Conservation (phyloP, 2,888 invertebrate genomes). For the Pyrocoelia pectoralis region DNA sequence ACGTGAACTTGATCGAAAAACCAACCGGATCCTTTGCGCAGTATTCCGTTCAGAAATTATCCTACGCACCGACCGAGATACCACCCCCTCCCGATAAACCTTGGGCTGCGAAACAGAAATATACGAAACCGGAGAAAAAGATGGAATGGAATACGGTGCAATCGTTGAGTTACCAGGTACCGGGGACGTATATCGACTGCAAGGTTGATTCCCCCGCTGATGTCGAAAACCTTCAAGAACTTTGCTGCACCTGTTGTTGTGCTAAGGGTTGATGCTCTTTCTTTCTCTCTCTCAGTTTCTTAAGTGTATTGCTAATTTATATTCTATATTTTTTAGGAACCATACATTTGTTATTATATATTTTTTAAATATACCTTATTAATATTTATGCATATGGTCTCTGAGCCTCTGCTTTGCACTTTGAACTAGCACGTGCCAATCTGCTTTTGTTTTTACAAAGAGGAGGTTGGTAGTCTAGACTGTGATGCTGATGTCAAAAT, state of each 20-base stretch:
- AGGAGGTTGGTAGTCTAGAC: no score
- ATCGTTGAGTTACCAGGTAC: constrained; percentile 63
- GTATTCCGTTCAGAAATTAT: constrained; percentile 64
- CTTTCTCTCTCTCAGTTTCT: no score
- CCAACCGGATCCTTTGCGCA: constrained; percentile 56
- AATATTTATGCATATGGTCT: no score
- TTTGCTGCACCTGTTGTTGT: not conserved
- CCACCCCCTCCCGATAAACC: constrained; percentile 41
- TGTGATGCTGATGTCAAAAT: no score
- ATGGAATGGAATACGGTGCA: constrained; percentile 66
- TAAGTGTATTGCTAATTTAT: not conserved
- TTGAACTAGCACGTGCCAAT: no score
- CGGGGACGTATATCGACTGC: constrained; percentile 48
- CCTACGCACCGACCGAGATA: constrained; percentile 60
- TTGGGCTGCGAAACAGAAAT: constrained; percentile 7
- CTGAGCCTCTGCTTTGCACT: no score
- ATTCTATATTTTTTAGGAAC: not conserved
- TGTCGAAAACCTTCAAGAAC: not conserved
- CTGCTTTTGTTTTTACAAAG: no score
- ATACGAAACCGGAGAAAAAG: not conserved
- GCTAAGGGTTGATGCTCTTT: not conserved
- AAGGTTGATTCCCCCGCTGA: not conserved
- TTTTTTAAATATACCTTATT: no score
- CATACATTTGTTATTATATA: not conserved
- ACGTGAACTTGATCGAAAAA: not conserved